A percentile compares a stretch with the other conserved stretches of the same genome.
Conservation (phyloP, 2,888 invertebrate species). For the Parthenolecanium corni region DNA sequence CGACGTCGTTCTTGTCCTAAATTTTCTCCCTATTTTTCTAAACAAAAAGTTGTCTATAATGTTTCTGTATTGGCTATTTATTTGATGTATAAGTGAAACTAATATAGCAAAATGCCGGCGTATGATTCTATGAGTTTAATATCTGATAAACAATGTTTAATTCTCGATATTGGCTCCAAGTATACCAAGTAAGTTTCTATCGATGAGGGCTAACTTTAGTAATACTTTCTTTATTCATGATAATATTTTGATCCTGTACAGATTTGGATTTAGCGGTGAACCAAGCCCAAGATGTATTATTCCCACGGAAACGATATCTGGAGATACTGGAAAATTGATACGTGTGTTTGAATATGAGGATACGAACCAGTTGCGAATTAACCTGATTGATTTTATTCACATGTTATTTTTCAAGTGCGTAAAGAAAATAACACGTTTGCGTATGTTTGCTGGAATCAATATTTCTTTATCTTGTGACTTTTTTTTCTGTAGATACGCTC, state of each 20-base stretch:
- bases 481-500: conserved; percentile 54
- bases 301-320: conserved; percentile 60
- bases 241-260: conserved; percentile 37
- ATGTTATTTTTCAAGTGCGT: conserved; percentile 72
- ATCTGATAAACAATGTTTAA: conserved; percentile 74
- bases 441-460: neutral
- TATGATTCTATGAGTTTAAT: conserved; percentile 23
- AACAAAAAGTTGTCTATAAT: no score
- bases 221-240: neutral
- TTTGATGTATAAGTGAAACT: no score
- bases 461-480: neutral
- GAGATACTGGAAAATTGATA: conserved; percentile 48
- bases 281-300: conserved; percentile 77
- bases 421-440: neutral
- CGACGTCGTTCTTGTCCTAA: no score
- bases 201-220: neutral
- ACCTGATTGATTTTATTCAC: conserved; percentile 79
- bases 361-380: conserved; percentile 63
- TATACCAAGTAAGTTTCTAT: conserved; percentile 69
- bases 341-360: conserved; percentile 54
- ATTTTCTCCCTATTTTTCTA: no score
- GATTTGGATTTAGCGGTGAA: conserved; percentile 87
- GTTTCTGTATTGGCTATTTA: no score
- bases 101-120: conserved; percentile 9
- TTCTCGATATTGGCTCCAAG: conserved; percentile 78